Base-by-base conservation (phyloP, 2,797 vertebrate genomes). In the Sebastes cheni region DNA sequence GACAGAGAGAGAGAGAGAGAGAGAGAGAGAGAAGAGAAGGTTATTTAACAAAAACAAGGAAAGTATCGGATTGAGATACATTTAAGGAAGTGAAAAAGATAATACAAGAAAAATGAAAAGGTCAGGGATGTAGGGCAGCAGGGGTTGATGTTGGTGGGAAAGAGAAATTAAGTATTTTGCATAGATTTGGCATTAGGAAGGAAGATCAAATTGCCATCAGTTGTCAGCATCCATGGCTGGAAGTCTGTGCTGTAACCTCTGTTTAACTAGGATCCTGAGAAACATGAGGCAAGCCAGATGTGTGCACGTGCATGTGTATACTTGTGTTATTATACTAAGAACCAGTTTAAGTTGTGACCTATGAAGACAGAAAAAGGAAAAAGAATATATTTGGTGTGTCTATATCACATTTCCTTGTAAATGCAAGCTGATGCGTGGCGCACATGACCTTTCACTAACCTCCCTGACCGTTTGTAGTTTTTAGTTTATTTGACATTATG, bases 121-220 rank as follows among this genome's bases (percentile, higher is more conserved):
- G 30, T 74, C 58, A 54, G 36, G 52, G 64, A 73, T 78, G 42
- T 72, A 59, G 65, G 54, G 52, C 67, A 67, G 70, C 50, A 13
- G 16, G 50, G 74, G 65, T 23, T 14, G 20, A 30, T 27, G n/a
- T n/a, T n/a, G 62, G 64, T 60, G 85, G 32, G 66, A 75, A 52
- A 32, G 29, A 54, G 54, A 88, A 83, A 91, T 89, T 79, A 89
- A 14, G 81, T 60, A 83, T 91, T 91, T 83, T 88, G 68, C 77
- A 86, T 67, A 80, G 85, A 89, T 88, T 91, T 91, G 82, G 78
- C 84, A 87, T 77, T 67, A 84, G 79, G 80, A 89, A 62, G 60
- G 30, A 71, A 84, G 80, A 90, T 91, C 84, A 90, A 73, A 85
- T 56, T 70, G 77, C 71, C 77, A 84, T 89, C 87, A 79, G 74